Conservation (phyloP, 2,797 vertebrate species). For the Poeciliopsis turneri region DNA sequence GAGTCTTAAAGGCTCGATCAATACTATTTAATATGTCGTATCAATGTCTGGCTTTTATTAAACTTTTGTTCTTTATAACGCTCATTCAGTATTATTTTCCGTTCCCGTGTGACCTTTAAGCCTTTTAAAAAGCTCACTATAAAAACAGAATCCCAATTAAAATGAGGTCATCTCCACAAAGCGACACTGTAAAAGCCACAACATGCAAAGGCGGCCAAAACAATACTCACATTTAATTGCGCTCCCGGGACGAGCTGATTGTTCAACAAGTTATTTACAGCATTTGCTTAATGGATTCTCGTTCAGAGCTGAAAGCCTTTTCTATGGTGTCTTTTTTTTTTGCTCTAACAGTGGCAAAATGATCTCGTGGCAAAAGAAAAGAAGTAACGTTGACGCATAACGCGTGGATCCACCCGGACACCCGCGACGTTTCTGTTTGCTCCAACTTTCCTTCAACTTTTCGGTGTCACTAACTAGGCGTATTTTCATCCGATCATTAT, state of each 20-base stretch:
- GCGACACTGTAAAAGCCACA: conserved; percentile 12
- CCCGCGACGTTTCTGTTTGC: background rate
- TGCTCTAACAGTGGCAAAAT: conserved; percentile 11
- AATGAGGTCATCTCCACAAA: conserved; percentile 12
- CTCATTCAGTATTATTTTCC: conserved; percentile 16
- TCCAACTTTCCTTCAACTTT: conserved; percentile 64
- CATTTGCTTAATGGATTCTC: conserved; percentile 10
- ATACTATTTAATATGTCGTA: background rate
- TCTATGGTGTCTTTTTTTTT: background rate
- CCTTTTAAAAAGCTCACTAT: background rate
- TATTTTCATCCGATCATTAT: conserved; percentile 2
- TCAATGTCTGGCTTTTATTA: background rate
- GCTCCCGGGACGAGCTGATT: conserved; percentile 41
- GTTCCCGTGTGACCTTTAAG: no score
- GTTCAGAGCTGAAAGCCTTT: conserved; percentile 9
- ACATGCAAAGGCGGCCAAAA: conserved; percentile 18
- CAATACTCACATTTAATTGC: conserved; percentile 60
- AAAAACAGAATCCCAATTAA: conserved; percentile 17
- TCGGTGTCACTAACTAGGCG: background rate
- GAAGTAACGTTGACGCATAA: conserved; percentile 21
- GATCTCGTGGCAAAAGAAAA: background rate
- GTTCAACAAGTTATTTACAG: conserved; percentile 66
- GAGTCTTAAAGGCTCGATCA: conserved; percentile 4
- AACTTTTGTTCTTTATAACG: background rate
- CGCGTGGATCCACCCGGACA: conserved; percentile 21